These are phyloP conservation scores for Brevimyrus niger DNA, from an alignment of 2,113 vertebrate genomes.

Conservation along the genomic window DNA sequence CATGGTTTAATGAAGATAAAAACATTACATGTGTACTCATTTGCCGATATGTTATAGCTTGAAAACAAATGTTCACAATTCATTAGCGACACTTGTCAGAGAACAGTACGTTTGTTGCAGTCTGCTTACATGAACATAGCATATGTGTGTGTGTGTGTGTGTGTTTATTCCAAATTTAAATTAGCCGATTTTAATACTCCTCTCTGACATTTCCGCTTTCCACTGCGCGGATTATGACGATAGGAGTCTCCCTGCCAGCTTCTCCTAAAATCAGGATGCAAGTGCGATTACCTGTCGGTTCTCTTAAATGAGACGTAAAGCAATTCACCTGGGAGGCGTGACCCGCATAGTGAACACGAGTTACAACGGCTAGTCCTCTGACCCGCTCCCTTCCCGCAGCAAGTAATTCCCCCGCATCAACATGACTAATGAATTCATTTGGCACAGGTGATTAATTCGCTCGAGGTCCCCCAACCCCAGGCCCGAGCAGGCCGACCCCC, in stretches of 20 bases:
- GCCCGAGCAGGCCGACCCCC: not conserved
- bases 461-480: not conserved
- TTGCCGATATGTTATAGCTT: not conserved
- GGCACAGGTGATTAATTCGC: constrained; percentile 16
- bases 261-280: not conserved
- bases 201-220: not conserved
- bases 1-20: not conserved
- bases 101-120: not conserved
- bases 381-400: not conserved
- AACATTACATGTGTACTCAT: not conserved
- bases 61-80: not conserved
- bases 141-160: too few relatives aligned
- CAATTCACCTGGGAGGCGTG: not conserved
- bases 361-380: not conserved
- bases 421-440: constrained; percentile 22
- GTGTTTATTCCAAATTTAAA: not conserved
- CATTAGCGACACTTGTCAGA: not conserved
- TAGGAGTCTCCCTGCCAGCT: not conserved
- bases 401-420: not conserved
- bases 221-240: not conserved
- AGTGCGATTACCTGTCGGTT: not conserved
- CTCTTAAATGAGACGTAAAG: constrained; percentile 17
- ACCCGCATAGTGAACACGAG: not conserved
- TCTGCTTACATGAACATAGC: not conserved
- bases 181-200: not conserved